Base-by-base conservation (phyloP, 2,113 vertebrate species). In the Tyto alba region DNA sequence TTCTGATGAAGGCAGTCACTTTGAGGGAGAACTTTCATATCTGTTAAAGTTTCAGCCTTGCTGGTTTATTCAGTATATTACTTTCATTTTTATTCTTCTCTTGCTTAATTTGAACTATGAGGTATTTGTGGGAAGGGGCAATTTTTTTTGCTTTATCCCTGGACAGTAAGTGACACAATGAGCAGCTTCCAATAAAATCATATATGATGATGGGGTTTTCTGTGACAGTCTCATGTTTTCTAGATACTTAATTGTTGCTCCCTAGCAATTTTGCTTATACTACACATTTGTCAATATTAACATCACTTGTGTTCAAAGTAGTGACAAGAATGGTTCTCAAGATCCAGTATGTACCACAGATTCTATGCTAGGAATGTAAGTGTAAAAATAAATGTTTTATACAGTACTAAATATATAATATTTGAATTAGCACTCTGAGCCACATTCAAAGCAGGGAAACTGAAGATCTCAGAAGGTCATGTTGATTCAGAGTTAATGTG, bases 401-500 rank as follows among this genome's bases (percentile, higher is more conserved):
- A 41, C 12, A 20, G 63, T 66, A 62, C 73, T 94, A 96, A 92
- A 91, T 74, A 67, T 62, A 43, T 30, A 82, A 30, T 73, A 93
- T 38, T 73, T 90, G 43, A 92, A 88, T 91, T 96, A 95, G 62
- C 81, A 63, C 55, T 88, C 75, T 80, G 68, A 90, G 83, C 78
- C 80, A 62, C 50, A 83, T 75, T 95, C 7, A 5, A 67, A 85
- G 68, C 66, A 84, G 79, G 76, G 68, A 93, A 64, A 17, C 56
- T 52, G 69, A 96, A 87, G 60, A 74, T 77, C 81, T 92, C 84
- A 94, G 45, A 66, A 87, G 80, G 89, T 96, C 89, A 34, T 79
- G 62, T 85, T 90, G 76, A 96, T 88, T 96, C 85, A 91, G 91
- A 77, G 52, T 48, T 91, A 87, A 40, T 38, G 21, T 45, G 48